Base-by-base conservation (phyloP, 2,888 invertebrate species). In the Lordiphosa andalusiaca region DNA sequence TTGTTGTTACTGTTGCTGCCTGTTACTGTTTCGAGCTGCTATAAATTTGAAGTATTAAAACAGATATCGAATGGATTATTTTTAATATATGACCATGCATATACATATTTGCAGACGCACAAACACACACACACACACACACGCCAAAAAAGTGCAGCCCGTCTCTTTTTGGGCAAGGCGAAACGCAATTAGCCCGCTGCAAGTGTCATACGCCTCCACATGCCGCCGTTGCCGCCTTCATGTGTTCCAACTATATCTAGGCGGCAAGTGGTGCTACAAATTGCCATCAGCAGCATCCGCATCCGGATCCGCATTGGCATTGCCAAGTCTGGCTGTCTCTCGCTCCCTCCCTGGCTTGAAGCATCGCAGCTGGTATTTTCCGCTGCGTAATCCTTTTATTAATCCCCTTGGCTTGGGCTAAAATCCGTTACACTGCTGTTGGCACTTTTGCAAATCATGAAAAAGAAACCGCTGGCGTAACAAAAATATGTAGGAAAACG, bases 341-440 rank as follows among this genome's bases (percentile, higher is more conserved):
- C 19, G n/a, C 48, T 21, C 37, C 37, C n/a, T 49, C 25, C 33
- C 21, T 50, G 30, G 39, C 30, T 64, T 56, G 53, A 54, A 73
- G 67, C 74, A 78, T 53, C 84, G 67, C 84, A 84, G 85, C 84
- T 84, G 84, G 83, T 76, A 78, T 78, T 85, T 84, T 84, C 81
- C 83, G 85, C 74, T 81, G 70, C 81, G 85, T 83, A 85, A 84
- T 84, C 84, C 85, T 83, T 84, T 84, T 84, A 85, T 85, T 85
- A 85, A 84, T 84, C 84, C 78, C 77, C 71, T 67, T 81, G 76
- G 84, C 82, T 81, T 82, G 78, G 69, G 67, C 71, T 72, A 82
- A 85, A 77, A 78, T 81, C 74, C 75, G 71, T 78, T 78, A 77
- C 77, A 76, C 83, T 81, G 83, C 70, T 76, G 78, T 73, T 82